Evolutionary conservation across 2,113 vertebrate genomes (phyloP).

Genomic region (Bungarus multicinctus): DNA sequence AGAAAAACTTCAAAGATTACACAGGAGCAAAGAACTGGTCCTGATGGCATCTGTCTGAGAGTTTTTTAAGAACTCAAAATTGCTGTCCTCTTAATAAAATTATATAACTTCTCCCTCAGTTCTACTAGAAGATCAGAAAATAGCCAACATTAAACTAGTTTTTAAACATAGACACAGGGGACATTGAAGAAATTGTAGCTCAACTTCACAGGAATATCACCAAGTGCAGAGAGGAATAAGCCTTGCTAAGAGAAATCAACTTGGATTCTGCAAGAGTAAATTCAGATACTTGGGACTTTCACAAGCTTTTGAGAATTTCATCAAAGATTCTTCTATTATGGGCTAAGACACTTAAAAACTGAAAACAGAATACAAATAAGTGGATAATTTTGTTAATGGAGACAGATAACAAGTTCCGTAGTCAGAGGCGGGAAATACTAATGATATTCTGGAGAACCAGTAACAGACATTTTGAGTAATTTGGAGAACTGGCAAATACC

Average conservation of each 20-base stretch:
- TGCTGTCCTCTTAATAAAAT: neutral
- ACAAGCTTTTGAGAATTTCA: neutral
- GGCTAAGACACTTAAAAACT: neutral
- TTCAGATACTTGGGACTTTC: neutral
- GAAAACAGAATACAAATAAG: neutral
- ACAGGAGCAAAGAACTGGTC: neutral
- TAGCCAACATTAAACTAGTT: neutral
- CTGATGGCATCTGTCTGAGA: neutral
- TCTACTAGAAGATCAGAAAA: neutral
- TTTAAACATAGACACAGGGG: neutral
- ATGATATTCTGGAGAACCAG: too few species aligned
- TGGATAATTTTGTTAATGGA: neutral
- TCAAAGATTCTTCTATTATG: neutral
- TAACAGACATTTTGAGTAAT: too few species aligned
- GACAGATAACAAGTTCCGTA: neutral
- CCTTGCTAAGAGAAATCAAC: neutral
- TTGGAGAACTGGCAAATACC: too few species aligned
- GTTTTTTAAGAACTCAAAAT: neutral
- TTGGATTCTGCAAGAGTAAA: neutral
- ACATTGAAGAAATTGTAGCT: neutral
- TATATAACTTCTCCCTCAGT: neutral
- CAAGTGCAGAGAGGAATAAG: neutral
- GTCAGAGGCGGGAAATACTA: too few species aligned
- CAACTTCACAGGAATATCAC: neutral
- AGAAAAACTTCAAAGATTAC: neutral